Evolutionary conservation across 2,888 invertebrate genomes (phyloP), one percentile per base, ranked within the genome.

Genomic region (Conops quadrifasciatus): DNA sequence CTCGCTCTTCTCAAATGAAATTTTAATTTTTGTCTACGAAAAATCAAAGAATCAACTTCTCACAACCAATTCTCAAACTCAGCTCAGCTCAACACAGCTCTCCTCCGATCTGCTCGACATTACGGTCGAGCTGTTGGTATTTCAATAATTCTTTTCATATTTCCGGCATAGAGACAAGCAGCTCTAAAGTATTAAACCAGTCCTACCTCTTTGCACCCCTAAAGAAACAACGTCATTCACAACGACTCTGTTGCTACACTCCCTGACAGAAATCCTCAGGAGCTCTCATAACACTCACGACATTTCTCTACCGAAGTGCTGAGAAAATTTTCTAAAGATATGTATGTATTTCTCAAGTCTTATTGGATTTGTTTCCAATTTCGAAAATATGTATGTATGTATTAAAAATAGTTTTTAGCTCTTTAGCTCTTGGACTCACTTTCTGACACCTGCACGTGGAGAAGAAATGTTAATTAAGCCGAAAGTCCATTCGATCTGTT

Each of bases 11-110:
- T 36, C 43, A 21, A 36, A 36, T 53, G n/a, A 53, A 67, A 59
- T 30, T 67, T 67, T 49, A 26, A 67, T 47, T 60, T 59, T 49
- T 30, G 51, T 49, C 28, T 24, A 24, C 24, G 45, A 63, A 47
- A 36, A 28, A 19, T 21, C 59, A 49, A 67, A 59, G 59, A 47
- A 59, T 28, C 16, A 26, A 24, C 28, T 67, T 67, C 67, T 67
- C 67, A 67, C 60, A 16, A 19, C 26, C n/a, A 67, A 47, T 59
- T 45, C 49, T 47, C 45, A 59, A 67, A 60, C 67, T 67, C 47
- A 59, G 58, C 67, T 67, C 65, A 19, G 36, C 30, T 28, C 36
- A 30, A 36, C 53, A n/a, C 66, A 49, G 28, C 53, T 66, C 66
- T 66, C 26, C 53, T 62, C 62, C 43, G 62, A 30, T n/a, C 36